phyloP scores from a whole-genome alignment of 2,113 vertebrate species.

The Cynopterus brachyotis region DNA sequence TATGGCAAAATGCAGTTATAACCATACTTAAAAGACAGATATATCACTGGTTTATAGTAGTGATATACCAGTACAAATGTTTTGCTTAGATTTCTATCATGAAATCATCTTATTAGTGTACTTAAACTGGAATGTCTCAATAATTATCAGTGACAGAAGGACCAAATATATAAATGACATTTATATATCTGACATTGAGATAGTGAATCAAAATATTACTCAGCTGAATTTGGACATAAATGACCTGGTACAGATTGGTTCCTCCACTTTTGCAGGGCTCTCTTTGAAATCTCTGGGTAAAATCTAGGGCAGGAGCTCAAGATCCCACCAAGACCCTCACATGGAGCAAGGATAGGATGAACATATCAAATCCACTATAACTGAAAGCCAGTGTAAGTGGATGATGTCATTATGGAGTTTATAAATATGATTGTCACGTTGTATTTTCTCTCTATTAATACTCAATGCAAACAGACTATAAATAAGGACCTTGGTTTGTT shows the following conservation, averaged over 20 bases:
- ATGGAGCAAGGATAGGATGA: background rate
- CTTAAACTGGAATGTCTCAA: background rate
- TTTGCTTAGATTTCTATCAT: background rate
- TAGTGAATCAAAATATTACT: slow-evolving; percentile 19
- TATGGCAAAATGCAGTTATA: background rate
- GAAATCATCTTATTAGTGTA: background rate
- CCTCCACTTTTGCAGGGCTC: background rate
- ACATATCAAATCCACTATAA: background rate
- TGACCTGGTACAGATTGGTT: background rate
- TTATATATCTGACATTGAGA: background rate
- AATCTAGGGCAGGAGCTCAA: background rate
- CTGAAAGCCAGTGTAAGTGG: background rate
- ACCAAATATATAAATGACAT: background rate
- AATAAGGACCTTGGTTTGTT: background rate
- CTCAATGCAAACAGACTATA: background rate
- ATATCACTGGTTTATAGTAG: background rate
- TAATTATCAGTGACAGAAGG: background rate
- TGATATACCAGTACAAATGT: background rate
- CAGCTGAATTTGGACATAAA: background rate
- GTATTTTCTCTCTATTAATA: background rate
- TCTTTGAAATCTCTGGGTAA: slow-evolving; percentile 45
- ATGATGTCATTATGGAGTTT: background rate
- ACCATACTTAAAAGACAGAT: background rate
- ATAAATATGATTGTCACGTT: background rate
- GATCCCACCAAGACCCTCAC: background rate